Base-by-base conservation (phyloP, 2,797 vertebrate genomes). In the Enteromius paludinosus region DNA sequence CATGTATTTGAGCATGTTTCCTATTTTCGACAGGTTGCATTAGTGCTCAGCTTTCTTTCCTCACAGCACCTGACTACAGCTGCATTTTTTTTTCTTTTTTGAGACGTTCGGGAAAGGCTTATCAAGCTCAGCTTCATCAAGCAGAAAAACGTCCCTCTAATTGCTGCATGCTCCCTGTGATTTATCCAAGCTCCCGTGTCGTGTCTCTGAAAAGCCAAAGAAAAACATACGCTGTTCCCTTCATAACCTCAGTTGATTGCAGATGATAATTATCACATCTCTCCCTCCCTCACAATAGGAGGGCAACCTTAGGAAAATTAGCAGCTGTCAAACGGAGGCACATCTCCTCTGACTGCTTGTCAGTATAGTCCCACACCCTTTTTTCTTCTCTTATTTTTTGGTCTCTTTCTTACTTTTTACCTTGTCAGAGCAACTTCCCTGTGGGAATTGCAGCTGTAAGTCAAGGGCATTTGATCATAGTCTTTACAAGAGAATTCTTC, bases 221-320 rank as follows among this genome's bases (percentile, higher is more conserved):
- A 74, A 73, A 84, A 78, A 77, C 52, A 76, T 70, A 75, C 78
- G 30, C 78, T 52, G 87, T 84, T 83, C 83, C 78, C 83, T 81
- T 80, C 75, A 56, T 86, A 86, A 88, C 83, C 90, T 93, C 86
- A 87, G 79, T 90, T 93, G 88, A 90, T 92, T 93, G 92, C 91
- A 87, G 65, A 86, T 91, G 88, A 88, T 92, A 92, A 89, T 93
- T 93, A 93, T 91, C 89, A 70, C 89, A 88, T 89, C 88, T 86
- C 89, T 78, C 81, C 88, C 90, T 91, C 84, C 86, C 74, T 92
- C 91, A 87, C 90, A 88, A 87, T 86, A 86, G 1, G 82, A 85
- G 88, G 83, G 82, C 91, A 90, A 81, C 86, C 88, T 89, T 87
- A 89, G 89, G 88, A 90, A 92, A 91, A 78, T 90, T 66, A 76